These are phyloP conservation scores for Brenthis hecate DNA, from an alignment of 2,888 invertebrate genomes.

Conservation along the genomic window DNA sequence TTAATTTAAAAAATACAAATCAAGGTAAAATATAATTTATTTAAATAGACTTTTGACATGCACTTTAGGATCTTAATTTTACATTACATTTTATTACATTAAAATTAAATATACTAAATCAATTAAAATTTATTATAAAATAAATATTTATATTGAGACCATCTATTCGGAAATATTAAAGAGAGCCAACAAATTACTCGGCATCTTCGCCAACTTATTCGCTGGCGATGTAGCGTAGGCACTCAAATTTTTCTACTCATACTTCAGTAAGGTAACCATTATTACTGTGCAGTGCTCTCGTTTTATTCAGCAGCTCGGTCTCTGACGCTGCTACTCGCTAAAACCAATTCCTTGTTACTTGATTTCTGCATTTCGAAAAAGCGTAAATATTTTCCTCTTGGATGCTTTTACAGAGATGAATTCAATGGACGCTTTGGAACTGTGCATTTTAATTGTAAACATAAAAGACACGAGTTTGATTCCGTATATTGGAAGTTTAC, in stretches of 20 bases:
- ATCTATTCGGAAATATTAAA: constrained; percentile 32
- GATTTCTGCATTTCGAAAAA: constrained; percentile 81
- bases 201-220: constrained; percentile 47
- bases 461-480: constrained; percentile 32
- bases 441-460: constrained; percentile 64
- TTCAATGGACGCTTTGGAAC: constrained; percentile 65
- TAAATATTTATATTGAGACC: constrained; percentile 12
- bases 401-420: constrained; percentile 71
- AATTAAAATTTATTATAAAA: constrained; percentile 5
- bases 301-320: constrained; percentile 73
- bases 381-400: constrained; percentile 80
- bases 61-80: too few species aligned
- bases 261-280: constrained; percentile 70
- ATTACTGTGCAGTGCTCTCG: constrained; percentile 62
- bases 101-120: background rate
- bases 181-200: constrained; percentile 45
- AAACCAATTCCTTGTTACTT: constrained; percentile 82
- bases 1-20: too few species aligned
- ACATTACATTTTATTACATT: too few species aligned
- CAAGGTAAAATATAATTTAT: too few species aligned
- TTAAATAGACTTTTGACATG: too few species aligned
- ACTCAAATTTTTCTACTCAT: constrained; percentile 60
- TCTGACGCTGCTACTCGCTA: constrained; percentile 72
- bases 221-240: constrained; percentile 43
- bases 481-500: background rate